These are phyloP conservation scores for Hylaeus volcanicus DNA, from an alignment of 1,140 invertebrate species.

Conservation along the genomic window DNA sequence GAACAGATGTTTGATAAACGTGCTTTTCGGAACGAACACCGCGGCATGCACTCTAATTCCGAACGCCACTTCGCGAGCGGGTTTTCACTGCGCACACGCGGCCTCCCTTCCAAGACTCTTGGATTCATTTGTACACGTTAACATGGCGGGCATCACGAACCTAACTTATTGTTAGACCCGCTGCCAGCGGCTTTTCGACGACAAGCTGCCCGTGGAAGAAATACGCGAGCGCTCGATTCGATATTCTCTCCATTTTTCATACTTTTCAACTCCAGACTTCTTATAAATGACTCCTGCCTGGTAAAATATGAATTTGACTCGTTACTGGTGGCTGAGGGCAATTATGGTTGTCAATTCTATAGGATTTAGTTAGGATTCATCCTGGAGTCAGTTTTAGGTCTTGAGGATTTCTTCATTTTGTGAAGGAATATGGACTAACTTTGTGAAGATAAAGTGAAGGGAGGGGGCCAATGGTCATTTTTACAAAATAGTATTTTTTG, in stretches of 20 bases:
- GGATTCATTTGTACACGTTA: slow-evolving; percentile 25
- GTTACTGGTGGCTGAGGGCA: no score
- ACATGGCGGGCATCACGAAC: slow-evolving; percentile 23
- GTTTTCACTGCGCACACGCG: slow-evolving; percentile 58
- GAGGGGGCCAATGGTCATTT: no score
- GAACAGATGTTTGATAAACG: slow-evolving; percentile 46
- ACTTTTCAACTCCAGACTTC: no score
- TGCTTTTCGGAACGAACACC: slow-evolving; percentile 51
- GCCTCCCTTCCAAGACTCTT: slow-evolving; percentile 45
- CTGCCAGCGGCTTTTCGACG: neutral
- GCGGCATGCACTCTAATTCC: slow-evolving; percentile 59
- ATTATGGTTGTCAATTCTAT: no score
- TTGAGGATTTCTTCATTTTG: no score
- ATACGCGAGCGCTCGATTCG: neutral
- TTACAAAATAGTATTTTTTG: no score
- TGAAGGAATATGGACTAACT: no score
- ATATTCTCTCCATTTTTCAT: neutral
- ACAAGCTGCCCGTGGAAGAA: neutral
- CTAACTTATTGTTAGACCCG: slow-evolving; percentile 36
- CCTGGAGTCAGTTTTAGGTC: no score
- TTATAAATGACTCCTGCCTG: no score
- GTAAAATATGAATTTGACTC: no score
- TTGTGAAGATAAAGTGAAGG: no score
- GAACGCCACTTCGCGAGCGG: slow-evolving; percentile 35
- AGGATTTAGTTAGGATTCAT: no score